Conservation (phyloP, 2,113 vertebrate species). For the Apodemus sylvaticus region DNA sequence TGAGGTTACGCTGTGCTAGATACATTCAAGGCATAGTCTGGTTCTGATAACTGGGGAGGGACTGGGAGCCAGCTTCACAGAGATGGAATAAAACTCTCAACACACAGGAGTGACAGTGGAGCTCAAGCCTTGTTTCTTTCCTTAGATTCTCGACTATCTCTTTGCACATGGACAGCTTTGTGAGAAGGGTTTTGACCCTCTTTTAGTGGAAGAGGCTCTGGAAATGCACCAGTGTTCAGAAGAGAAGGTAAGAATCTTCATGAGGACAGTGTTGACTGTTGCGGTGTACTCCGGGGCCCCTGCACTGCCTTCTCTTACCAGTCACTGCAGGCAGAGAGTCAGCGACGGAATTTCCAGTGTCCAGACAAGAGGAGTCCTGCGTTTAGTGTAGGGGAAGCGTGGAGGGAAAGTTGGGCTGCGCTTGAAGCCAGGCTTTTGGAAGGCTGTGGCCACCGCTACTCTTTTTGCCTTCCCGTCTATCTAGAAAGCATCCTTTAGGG, state of each 20-base stretch:
- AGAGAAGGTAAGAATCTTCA: slow-evolving; percentile 91
- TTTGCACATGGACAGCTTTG: slow-evolving; percentile 95
- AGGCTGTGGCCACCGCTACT: neutral
- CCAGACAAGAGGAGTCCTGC: neutral
- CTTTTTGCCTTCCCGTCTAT: neutral
- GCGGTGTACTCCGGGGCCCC: neutral
- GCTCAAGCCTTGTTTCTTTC: slow-evolving; percentile 52
- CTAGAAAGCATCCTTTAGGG: neutral
- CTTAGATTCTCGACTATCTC: slow-evolving; percentile 95
- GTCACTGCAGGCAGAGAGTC: neutral
- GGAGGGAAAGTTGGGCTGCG: neutral
- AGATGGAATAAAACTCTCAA: neutral
- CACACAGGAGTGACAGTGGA: neutral
- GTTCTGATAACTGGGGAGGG: neutral
- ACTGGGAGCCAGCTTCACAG: neutral
- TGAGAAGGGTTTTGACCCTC: slow-evolving; percentile 95
- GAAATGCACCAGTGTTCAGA: slow-evolving; percentile 98
- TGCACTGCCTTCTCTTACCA: neutral
- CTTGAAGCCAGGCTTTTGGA: neutral
- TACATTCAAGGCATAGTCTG: neutral
- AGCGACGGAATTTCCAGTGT: neutral
- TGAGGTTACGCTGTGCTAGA: neutral
- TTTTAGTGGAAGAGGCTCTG: slow-evolving; percentile 96
- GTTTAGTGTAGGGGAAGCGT: neutral
- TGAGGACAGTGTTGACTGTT: neutral